Percentiles rank a stretch among this genome's conserved stretches.
Evolutionary conservation across 2,797 vertebrate species (phyloP).

Genomic region (Streptopelia turtur): DNA sequence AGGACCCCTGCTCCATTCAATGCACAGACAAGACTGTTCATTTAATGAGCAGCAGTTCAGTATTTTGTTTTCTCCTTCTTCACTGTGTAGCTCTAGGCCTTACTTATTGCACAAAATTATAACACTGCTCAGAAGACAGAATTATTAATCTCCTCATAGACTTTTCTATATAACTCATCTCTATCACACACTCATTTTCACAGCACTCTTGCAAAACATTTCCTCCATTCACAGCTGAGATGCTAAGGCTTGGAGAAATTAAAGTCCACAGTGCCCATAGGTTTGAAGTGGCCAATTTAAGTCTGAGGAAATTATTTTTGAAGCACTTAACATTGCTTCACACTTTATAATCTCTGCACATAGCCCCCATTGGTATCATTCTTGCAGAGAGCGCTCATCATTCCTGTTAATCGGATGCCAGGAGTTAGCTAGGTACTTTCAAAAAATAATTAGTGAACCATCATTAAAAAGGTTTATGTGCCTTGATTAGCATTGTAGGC

Average conservation of each 20-base stretch:
- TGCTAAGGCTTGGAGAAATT: neutral
- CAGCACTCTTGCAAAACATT: neutral
- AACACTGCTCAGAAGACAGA: constrained; percentile 22
- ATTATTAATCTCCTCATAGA: constrained; percentile 47
- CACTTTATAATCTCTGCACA: neutral
- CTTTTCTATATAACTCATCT: constrained; percentile 36
- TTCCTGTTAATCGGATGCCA: neutral
- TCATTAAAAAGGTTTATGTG: neutral
- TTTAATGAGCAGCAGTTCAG: constrained; percentile 36
- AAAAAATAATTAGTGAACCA: neutral
- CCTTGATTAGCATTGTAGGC: neutral
- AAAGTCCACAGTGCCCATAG: neutral
- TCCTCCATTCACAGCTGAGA: neutral
- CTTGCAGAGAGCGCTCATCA: neutral
- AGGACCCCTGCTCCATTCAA: neutral
- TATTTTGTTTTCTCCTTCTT: constrained; percentile 49
- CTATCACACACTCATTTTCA: constrained; percentile 22
- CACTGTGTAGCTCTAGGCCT: neutral
- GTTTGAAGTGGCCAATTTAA: constrained; percentile 32
- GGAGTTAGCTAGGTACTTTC: neutral
- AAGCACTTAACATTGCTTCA: neutral
- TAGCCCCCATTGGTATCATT: neutral
- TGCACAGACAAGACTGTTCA: neutral
- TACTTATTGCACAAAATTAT: constrained; percentile 55
- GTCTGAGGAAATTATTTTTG: constrained; percentile 16